A percentile compares a stretch with the other conserved stretches of the same genome.
Conservation (phyloP, 2,888 invertebrate species). For the Chrysolina oricalcia region DNA sequence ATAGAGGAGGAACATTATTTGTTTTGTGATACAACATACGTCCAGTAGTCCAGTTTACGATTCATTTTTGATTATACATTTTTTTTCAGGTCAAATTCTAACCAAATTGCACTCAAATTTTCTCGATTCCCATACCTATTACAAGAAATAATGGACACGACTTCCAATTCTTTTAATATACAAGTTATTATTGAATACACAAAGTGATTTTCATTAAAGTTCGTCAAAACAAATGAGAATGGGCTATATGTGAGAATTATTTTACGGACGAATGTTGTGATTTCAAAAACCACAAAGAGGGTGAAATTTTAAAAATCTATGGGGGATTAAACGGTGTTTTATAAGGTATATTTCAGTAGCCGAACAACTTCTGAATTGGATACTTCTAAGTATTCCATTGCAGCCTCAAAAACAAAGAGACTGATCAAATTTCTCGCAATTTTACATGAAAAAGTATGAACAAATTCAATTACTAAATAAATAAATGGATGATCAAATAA, state of each 20-base stretch:
- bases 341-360: too few relatives aligned
- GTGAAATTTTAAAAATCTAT: too few relatives aligned
- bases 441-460: not conserved
- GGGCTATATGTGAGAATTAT: not conserved
- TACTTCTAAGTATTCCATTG: too few relatives aligned
- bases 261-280: not conserved
- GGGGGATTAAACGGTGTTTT: too few relatives aligned
- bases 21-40: too few relatives aligned
- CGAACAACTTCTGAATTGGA: too few relatives aligned
- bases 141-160: not conserved
- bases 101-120: not conserved
- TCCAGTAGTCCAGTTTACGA: too few relatives aligned
- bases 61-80: not conserved
- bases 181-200: not conserved
- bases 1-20: too few relatives aligned
- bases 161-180: not conserved
- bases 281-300: too few relatives aligned
- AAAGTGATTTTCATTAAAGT: not conserved
- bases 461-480: not conserved
- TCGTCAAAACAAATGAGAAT: not conserved
- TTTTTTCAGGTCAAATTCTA: not conserved
- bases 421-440: not conserved
- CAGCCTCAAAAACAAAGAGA: too few relatives aligned
- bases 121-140: not conserved
- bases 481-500: not conserved